Base-by-base conservation (phyloP, 1,140 invertebrate species). In the Glossosoma conforme region DNA sequence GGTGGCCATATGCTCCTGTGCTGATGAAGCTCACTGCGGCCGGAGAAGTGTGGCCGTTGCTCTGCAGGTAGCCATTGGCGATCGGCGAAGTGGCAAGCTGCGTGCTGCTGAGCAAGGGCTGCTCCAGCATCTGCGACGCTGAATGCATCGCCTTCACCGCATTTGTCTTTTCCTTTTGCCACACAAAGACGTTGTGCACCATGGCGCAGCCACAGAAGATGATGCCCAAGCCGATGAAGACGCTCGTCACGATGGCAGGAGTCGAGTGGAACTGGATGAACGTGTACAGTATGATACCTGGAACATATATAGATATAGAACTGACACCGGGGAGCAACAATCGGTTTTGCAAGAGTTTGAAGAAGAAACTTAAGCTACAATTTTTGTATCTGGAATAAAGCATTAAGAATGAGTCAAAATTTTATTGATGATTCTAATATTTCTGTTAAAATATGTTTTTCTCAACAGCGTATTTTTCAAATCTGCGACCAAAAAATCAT, bases 121-220 rank as follows among this genome's bases (percentile, higher is more conserved):
- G 56, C 14, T 58, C 56, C 9, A 45, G 3, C n/a, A 37, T 24
- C 43, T 58, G 56, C 1, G 71, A 67, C 48, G 65, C 65, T 0
- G 60, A 61, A 20, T 71, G 56, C 37, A 73, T 65, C 0, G 72
- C 70, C 49, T 73, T 73, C 1, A 73, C 72, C 22, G 73, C 58
- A 44, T 69, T 84, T 0, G 84, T 86, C 64, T 85, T 87, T 67
- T 91, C 91, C 71, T 83, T 85, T 67, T 93, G 90, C 92, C 91
- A 95, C 14, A 94, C 83, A 68, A 93, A 93, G 3, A 93, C 89
- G 66, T 93, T 94, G 70, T 95, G 92, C 6, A 94, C 89, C 82
- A 93, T 89, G 33, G 90, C 89, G 61, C 89, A 87, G 48, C 91
- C 89, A 67, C 91, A 93, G 71, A 94, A 93, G 10, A 94, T 79